These are phyloP conservation scores for Laticauda laticaudata DNA, from an alignment of 2,113 vertebrate genomes.

Conservation along the genomic window DNA sequence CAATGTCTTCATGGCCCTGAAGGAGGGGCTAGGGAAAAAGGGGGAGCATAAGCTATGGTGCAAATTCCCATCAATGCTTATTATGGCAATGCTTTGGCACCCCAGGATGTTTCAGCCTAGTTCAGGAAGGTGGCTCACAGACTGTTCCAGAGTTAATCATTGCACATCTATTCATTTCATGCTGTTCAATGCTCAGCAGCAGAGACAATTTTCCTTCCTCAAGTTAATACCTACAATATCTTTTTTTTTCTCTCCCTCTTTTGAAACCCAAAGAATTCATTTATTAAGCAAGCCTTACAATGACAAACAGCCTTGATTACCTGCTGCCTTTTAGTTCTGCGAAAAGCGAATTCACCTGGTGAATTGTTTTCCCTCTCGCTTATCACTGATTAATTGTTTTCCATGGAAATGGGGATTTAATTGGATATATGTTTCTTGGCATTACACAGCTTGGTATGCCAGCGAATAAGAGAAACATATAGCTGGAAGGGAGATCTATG, in stretches of 20 bases:
- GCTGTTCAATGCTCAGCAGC: conserved; percentile 16
- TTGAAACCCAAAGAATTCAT: conserved; percentile 22
- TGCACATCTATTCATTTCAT: conserved; percentile 13
- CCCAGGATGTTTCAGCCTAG: neutral
- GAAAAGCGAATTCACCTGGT: neutral
- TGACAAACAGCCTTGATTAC: neutral
- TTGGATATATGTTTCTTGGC: neutral
- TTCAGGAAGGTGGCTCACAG: neutral
- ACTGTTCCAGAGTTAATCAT: conserved; percentile 23
- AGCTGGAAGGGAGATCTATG: neutral
- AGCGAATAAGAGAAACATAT: neutral
- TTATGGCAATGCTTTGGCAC: conserved; percentile 2
- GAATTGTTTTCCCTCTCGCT: neutral
- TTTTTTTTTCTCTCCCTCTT: conserved; percentile 16
- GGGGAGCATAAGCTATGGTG: neutral
- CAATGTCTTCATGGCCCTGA: neutral
- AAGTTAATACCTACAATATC: conserved; percentile 39
- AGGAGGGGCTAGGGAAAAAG: conserved; percentile 3
- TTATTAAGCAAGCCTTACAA: conserved; percentile 43
- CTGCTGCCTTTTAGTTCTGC: neutral
- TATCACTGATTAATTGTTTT: neutral
- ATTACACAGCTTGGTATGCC: no score
- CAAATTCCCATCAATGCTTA: neutral
- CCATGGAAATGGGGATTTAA: neutral
- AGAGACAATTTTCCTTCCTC: conserved; percentile 37